phyloP scores from a whole-genome alignment of 2,888 invertebrate species.

The Tetropium fuscum region DNA sequence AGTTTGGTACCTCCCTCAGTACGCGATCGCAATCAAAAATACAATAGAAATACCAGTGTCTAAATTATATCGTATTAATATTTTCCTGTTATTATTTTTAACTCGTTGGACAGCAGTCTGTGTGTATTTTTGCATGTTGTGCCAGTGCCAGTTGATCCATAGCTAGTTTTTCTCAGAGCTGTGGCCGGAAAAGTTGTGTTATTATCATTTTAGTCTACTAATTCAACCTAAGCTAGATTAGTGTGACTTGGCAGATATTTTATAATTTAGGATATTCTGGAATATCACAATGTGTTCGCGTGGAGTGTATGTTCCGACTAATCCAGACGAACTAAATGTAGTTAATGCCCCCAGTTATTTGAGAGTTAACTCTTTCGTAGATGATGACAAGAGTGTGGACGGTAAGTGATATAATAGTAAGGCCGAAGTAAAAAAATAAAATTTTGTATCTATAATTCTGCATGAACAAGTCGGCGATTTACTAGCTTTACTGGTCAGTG shows the following conservation, averaged over 20 bases:
- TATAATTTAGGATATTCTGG: conserved; percentile 15
- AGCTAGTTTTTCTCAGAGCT: conserved; percentile 46
- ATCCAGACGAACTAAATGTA: conserved; percentile 49
- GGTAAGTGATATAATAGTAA: too few species aligned
- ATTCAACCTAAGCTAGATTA: neutral
- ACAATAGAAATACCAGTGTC: too few species aligned
- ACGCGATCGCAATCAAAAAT: too few species aligned
- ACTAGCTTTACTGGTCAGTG: too few species aligned
- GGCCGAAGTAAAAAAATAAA: too few species aligned
- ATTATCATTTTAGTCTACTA: neutral
- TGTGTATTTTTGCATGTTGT: conserved; percentile 50
- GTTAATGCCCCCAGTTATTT: conserved; percentile 57
- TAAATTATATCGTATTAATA: too few species aligned
- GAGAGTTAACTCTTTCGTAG: conserved; percentile 59
- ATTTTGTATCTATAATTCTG: too few species aligned
- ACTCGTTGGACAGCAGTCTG: conserved; percentile 22
- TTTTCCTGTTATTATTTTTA: conserved; percentile 23
- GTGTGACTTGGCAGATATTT: conserved; percentile 11
- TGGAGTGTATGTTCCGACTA: conserved; percentile 53
- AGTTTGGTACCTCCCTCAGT: too few species aligned
- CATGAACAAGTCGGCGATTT: too few species aligned
- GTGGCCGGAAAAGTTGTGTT: conserved; percentile 30
- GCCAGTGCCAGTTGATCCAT: conserved; percentile 49
- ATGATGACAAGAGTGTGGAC: conserved; percentile 48
- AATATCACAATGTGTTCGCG: conserved; percentile 59